A percentile compares a stretch with the other conserved stretches of the same genome.
Evolutionary conservation across 2,797 vertebrate species (phyloP).

Genomic region (Myripristis murdjan): DNA sequence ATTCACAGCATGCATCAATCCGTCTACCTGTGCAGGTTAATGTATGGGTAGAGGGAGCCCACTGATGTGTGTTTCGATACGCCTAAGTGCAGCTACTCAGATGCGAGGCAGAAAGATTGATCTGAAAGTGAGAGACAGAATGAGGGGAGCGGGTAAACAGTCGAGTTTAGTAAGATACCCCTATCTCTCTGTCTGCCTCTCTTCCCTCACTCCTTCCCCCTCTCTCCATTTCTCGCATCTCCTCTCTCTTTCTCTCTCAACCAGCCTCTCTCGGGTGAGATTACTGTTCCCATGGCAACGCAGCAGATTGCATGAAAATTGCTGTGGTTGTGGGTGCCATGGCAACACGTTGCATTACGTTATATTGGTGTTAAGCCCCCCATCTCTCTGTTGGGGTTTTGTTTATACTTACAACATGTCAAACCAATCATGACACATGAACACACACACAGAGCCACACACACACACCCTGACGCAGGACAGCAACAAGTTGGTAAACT

Average conservation of each 20-base stretch:
- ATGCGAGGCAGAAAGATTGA: slow-evolving; percentile 70
- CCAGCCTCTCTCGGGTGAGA: slow-evolving; percentile 79
- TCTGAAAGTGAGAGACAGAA: slow-evolving; percentile 70
- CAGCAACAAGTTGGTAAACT: slow-evolving; percentile 54
- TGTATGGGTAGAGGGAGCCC: slow-evolving; percentile 54
- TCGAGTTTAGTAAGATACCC: slow-evolving; percentile 60
- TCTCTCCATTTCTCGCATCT: slow-evolving; percentile 6
- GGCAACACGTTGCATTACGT: slow-evolving; percentile 80
- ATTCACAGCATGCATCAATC: slow-evolving; percentile 54
- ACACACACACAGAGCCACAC: slow-evolving; percentile 7
- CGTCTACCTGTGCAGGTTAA: slow-evolving; percentile 63
- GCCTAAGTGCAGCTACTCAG: slow-evolving; percentile 29
- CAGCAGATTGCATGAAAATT: slow-evolving; percentile 87
- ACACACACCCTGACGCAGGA: background rate
- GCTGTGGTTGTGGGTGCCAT: slow-evolving; percentile 87
- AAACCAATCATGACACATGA: slow-evolving; percentile 23
- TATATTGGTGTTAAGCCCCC: slow-evolving; percentile 53
- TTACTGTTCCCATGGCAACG: slow-evolving; percentile 89
- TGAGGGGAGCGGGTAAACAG: slow-evolving; percentile 75
- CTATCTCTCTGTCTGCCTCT: slow-evolving; percentile 6
- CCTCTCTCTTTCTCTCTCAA: slow-evolving; percentile 48
- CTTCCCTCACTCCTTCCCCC: slow-evolving; percentile 22
- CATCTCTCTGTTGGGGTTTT: slow-evolving; percentile 31
- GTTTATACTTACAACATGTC: slow-evolving; percentile 5
- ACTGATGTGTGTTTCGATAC: slow-evolving; percentile 60